Percentiles rank a stretch among this genome's conserved stretches.
phyloP scores from a whole-genome alignment of 1,140 invertebrate genomes.

The Sycophila sp. region DNA sequence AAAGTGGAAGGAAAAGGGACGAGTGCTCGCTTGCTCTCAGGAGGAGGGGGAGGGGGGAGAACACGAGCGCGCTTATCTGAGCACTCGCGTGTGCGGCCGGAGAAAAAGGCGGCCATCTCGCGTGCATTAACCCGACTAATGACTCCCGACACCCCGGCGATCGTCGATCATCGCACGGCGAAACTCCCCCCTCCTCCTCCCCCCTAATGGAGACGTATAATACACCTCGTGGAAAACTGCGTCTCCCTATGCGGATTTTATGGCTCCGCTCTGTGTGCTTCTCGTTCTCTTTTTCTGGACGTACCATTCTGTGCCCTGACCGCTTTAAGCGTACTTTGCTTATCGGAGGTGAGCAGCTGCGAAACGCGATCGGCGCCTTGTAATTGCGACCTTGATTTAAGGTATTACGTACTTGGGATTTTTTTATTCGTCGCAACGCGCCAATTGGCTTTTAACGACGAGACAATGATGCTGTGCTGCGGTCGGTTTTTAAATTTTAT shows the following conservation, averaged over 20 bases:
- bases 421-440: too few species aligned
- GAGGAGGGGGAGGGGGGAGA: background rate
- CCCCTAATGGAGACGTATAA: background rate
- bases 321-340: too few species aligned
- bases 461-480: too few species aligned
- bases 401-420: too few species aligned
- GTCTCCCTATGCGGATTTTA: background rate
- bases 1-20: conserved; percentile 29
- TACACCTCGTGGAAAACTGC: background rate
- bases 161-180: conserved; percentile 52
- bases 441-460: too few species aligned
- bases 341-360: too few species aligned
- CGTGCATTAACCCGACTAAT: conserved; percentile 44
- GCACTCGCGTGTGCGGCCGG: background rate
- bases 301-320: background rate
- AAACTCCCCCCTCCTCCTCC: background rate
- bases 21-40: conserved; percentile 33
- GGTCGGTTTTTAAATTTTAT: too few species aligned
- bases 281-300: background rate
- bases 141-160: conserved; percentile 53
- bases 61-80: conserved; percentile 37
- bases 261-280: background rate
- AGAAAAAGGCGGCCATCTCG: background rate
- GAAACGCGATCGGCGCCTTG: too few species aligned
- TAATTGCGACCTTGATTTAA: too few species aligned